Evolutionary conservation across 2,888 invertebrate genomes (phyloP).

Genomic region (Eilema depressum): DNA sequence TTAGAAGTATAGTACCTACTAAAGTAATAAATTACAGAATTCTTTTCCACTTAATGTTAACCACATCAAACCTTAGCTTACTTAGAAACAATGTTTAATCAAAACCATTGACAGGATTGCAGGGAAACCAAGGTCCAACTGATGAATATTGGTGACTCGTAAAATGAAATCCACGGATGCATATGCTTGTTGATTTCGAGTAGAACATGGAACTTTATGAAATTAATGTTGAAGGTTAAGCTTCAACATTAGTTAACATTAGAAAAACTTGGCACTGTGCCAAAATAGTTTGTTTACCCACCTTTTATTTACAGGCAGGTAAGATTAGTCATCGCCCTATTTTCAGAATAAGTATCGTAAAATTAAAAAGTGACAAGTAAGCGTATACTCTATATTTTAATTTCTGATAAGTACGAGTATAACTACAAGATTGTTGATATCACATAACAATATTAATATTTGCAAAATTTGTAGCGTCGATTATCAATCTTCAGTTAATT

Average conservation of each 20-base stretch:
- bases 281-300: constrained; percentile 67
- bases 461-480: not conserved
- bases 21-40: not conserved
- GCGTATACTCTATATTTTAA: not conserved
- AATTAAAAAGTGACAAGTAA: not conserved
- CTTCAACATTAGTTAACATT: not conserved
- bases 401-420: not conserved
- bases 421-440: not conserved
- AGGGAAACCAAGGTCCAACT: not conserved
- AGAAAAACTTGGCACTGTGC: constrained; percentile 60
- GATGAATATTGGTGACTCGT: not conserved
- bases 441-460: too few relatives aligned
- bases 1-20: too few relatives aligned
- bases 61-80: too few relatives aligned
- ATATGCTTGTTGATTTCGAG: not conserved
- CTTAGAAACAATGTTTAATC: not conserved
- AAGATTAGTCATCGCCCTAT: constrained; percentile 49
- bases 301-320: constrained; percentile 76
- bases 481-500: not conserved
- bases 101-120: not conserved
- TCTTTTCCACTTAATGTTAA: not conserved
- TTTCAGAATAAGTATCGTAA: not conserved
- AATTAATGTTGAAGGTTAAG: not conserved
- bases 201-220: not conserved
- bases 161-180: not conserved